phyloP scores from a whole-genome alignment of 2,888 invertebrate genomes.

The Dryobotodes eremita region DNA sequence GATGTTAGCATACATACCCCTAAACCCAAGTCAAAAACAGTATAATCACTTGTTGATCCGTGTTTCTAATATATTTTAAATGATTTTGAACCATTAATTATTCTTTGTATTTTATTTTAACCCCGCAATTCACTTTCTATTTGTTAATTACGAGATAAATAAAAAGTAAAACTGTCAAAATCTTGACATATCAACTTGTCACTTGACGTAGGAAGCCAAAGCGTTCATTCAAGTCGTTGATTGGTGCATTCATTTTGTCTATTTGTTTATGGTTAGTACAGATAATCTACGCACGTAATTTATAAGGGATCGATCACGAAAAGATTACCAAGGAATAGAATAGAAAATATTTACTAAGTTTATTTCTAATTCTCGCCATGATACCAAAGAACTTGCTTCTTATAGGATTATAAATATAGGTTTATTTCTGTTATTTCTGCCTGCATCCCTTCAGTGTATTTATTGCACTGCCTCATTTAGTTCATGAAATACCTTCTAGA shows the following conservation, averaged over 20 bases:
- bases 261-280: slow-evolving; percentile 36
- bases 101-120: slow-evolving; percentile 32
- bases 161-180: slow-evolving; percentile 78
- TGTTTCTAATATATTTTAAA: slow-evolving; percentile 40
- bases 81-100: slow-evolving; percentile 36
- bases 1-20: slow-evolving; percentile 79
- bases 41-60: slow-evolving; percentile 54
- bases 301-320: neutral
- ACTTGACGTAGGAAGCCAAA: slow-evolving; percentile 34
- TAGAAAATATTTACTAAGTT: neutral
- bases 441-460: neutral
- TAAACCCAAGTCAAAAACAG: slow-evolving; percentile 69
- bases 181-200: slow-evolving; percentile 72
- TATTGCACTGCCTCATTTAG: neutral
- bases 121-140: slow-evolving; percentile 76
- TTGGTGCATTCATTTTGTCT: slow-evolving; percentile 27
- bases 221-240: slow-evolving; percentile 29
- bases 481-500: slow-evolving; percentile 16
- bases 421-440: neutral
- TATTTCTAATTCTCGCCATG: neutral
- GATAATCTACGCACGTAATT: neutral
- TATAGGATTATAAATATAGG: neutral
- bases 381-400: neutral
- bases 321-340: neutral
- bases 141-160: slow-evolving; percentile 75